Evolutionary conservation across 1,140 invertebrate genomes (phyloP), one percentile per base, ranked within the genome.

Genomic region (Bombus cullumanus): DNA sequence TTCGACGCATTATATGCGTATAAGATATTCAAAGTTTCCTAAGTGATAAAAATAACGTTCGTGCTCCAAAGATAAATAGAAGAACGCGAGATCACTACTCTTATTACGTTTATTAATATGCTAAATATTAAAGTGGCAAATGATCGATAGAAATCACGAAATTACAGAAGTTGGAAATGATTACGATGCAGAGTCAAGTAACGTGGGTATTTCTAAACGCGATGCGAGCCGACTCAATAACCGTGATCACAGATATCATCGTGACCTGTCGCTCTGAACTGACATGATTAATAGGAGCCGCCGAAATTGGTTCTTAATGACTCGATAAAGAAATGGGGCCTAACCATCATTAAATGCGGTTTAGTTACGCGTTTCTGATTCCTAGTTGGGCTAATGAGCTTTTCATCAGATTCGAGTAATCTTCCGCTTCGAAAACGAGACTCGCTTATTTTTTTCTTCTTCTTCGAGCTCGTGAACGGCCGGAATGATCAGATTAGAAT

Each of bases 261-360:
- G 82, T 84, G 62, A 85, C 71, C 74, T 37, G 53, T 47, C 34
- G n/a, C 31, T 75, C 34, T 59, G 66, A 87, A 71, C 77, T 57
- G 73, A 47, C 75, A 59, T 89, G 88, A 89, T 90, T 90, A 89
- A 90, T 90, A 90, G 89, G 41, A 82, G 57, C 34, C 31, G 59
- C 74, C 64, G 76, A 90, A 81, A 90, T 90, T 88, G 86, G 78
- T 77, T 87, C 86, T 88, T 90, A 90, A 90, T 88, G 89, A 89
- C 89, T 85, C 89, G 82, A 89, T 87, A 89, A 87, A 83, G 82
- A 87, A 90, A 90, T 77, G 69, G 53, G 6, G 73, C 43, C 72
- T 31, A 71, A 25, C 80, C 64, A 75, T 41, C 86, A 87, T 89
- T 87, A 90, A 79, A 87, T 68, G 86, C 80, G 86, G 85, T 89